Evolutionary conservation across 2,888 invertebrate species (phyloP), one percentile per base, ranked within the genome.

Genomic region (Aleiodes alternator): DNA sequence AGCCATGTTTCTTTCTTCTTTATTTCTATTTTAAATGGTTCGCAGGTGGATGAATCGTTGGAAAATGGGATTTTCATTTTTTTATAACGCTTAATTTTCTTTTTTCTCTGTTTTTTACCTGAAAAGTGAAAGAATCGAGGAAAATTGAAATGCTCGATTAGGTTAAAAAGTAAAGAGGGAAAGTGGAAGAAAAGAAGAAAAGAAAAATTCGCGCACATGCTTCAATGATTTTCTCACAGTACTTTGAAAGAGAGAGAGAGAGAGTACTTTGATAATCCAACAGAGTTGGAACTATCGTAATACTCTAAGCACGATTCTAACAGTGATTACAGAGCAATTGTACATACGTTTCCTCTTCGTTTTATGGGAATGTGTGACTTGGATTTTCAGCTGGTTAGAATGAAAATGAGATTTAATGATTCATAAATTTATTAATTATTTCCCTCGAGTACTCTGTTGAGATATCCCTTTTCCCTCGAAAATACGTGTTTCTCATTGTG

Each of bases 251-350:
- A n/a, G n/a, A n/a, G n/a, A n/a, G n/a, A n/a, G 80, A 80, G 80
- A 80, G 80, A 79, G 78, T 75, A 76, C 77, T 43, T 78, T 79
- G 77, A 80, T 79, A 78, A 80, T 80, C 78, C 72, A 75, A 61
- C 57, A 68, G 70, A 34, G 43, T 23, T 56, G 56, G 2, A 23
- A 29, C 57, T 57, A 48, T 73, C 72, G 75, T 73, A 72, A 64
- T 66, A 76, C 72, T 69, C 61, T 55, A 68, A 69, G 75, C 77
- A 79, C 78, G 80, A 76, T 76, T 80, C 72, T 74, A 78, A 72
- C 66, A 69, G 77, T 78, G 77, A 79, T 80, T 80, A 79, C 77
- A 68, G 51, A 43, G 71, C 77, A 79, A 73, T 73, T 48, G 73
- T 61, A 61, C 14, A n/a, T 57, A 29, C 23, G 11, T 12, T 29